A percentile compares a stretch with the other conserved stretches of the same genome.
Conservation (phyloP, 1,140 invertebrate species). For the Mercenaria mercenaria region DNA sequence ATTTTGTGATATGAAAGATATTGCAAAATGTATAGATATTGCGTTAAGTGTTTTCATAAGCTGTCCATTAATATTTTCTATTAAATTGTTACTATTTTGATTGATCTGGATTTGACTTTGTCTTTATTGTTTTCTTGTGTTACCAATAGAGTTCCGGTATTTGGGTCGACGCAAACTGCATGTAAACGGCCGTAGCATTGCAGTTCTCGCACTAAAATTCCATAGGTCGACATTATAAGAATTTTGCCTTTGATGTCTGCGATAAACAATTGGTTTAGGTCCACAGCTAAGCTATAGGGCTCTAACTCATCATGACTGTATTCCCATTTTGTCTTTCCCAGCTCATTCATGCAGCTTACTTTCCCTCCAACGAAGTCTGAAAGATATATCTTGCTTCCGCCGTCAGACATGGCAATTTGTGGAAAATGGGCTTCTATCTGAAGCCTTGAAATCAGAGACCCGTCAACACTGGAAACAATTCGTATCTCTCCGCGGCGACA, state of each 20-base stretch:
- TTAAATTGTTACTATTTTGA: constrained; percentile 43
- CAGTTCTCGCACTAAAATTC: constrained; percentile 33
- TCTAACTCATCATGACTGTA: constrained; percentile 52
- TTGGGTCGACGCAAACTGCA: constrained; percentile 35
- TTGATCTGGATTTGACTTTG: constrained; percentile 49
- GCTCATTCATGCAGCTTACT: constrained; percentile 55
- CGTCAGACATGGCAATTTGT: constrained; percentile 59
- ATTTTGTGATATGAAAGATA: too few species aligned
- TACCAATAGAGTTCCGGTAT: constrained; percentile 42
- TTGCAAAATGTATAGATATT: too few species aligned
- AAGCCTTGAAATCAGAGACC: constrained; percentile 17
- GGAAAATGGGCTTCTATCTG: constrained; percentile 64
- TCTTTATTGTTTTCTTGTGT: constrained; percentile 53
- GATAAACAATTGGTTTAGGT: constrained; percentile 60
- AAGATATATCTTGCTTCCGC: constrained; percentile 53
- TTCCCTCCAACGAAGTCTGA: constrained; percentile 56
- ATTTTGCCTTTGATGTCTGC: constrained; percentile 58
- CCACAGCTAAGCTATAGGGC: constrained; percentile 51
- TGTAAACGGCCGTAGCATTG: constrained; percentile 42
- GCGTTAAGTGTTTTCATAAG: too few species aligned
- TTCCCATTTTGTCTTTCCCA: constrained; percentile 43
- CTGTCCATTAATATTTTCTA: too few species aligned
- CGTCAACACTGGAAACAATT: constrained; percentile 19
- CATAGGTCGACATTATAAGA: constrained; percentile 55
- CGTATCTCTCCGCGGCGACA: constrained; percentile 55